These are phyloP conservation scores for Puma concolor DNA, from an alignment of 2,113 vertebrate species.

Conservation along the genomic window DNA sequence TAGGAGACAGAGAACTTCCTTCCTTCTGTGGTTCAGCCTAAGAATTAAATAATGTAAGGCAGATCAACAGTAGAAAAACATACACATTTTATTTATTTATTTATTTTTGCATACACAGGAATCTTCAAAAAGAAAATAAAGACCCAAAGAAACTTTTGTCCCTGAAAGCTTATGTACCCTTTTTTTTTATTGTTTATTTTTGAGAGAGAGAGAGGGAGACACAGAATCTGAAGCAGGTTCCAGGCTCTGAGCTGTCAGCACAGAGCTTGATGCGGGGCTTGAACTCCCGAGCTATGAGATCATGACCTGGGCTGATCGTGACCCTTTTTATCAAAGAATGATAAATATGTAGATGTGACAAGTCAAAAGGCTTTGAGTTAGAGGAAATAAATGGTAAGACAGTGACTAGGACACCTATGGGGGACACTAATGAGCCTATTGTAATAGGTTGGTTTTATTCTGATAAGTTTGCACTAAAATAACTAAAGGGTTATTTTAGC, in stretches of 20 bases:
- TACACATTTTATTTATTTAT: neutral
- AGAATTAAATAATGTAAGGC: neutral
- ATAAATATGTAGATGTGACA: neutral
- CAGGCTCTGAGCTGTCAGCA: too few relatives aligned
- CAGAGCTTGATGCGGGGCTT: too few relatives aligned
- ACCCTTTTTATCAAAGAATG: neutral
- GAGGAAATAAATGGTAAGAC: neutral
- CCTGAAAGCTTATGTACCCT: neutral
- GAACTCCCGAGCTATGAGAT: neutral
- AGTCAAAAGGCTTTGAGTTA: neutral
- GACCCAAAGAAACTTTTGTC: neutral
- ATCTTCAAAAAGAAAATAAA: neutral
- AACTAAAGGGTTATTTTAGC: neutral
- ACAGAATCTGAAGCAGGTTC: too few relatives aligned
- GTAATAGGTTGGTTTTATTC: too few relatives aligned
- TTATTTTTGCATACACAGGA: neutral
- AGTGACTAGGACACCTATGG: neutral
- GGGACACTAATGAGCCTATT: neutral
- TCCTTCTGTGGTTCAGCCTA: neutral
- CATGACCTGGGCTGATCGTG: too few relatives aligned
- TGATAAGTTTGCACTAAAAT: neutral
- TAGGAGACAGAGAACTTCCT: neutral
- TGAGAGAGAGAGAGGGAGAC: too few relatives aligned
- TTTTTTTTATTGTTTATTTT: too few relatives aligned
- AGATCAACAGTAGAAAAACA: neutral